A percentile compares a stretch with the other conserved stretches of the same genome.
Evolutionary conservation across 2,113 vertebrate species (phyloP).

Genomic region (Ammospiza caudacuta): DNA sequence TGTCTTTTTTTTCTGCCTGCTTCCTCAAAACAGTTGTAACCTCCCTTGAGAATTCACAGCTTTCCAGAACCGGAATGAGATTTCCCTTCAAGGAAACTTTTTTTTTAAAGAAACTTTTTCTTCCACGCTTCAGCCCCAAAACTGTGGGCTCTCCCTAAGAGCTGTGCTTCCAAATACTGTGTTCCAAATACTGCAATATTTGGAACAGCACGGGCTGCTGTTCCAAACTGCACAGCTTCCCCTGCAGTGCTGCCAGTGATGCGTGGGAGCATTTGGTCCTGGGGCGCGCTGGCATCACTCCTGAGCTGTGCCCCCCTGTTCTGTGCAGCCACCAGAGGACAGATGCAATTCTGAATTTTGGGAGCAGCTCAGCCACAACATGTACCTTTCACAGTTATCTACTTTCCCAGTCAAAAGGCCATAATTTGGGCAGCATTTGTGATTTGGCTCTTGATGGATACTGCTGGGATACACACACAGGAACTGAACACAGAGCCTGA

Average conservation of each 20-base stretch:
- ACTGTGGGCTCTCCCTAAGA: neutral
- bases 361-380: neutral
- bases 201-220: neutral
- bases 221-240: neutral
- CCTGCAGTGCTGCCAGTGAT: neutral
- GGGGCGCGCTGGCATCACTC: neutral
- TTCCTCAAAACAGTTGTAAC: neutral
- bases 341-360: neutral
- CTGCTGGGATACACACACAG: neutral
- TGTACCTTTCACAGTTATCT: neutral
- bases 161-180: neutral
- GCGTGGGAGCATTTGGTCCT: rapidly evolving
- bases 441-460: neutral
- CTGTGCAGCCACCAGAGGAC: neutral
- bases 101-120: neutral
- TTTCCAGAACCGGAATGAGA: neutral
- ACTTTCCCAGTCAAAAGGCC: neutral
- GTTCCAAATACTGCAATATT: no score
- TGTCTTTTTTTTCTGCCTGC: neutral
- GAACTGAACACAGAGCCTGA: neutral
- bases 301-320: neutral
- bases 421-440: neutral
- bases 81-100: neutral
- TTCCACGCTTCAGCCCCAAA: neutral
- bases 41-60: neutral